These are phyloP conservation scores for Cossypha caffra DNA, from an alignment of 2,797 vertebrate genomes.

Conservation along the genomic window DNA sequence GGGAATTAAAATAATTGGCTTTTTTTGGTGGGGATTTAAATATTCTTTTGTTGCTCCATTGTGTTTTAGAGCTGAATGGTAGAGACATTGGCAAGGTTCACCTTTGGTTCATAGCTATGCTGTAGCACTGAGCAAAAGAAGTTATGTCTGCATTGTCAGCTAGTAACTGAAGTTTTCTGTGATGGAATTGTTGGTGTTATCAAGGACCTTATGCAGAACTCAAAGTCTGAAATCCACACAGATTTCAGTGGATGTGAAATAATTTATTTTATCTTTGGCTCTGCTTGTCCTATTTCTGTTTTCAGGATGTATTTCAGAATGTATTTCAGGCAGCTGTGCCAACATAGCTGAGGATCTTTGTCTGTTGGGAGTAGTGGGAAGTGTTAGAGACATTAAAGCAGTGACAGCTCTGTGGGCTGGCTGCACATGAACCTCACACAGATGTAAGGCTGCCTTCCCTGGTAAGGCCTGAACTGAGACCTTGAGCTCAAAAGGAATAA, in stretches of 20 bases:
- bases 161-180: background rate
- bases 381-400: background rate
- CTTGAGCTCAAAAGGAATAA: background rate
- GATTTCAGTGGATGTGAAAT: background rate
- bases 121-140: background rate
- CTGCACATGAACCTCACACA: background rate
- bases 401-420: background rate
- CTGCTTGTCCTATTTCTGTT: background rate
- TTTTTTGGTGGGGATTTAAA: background rate
- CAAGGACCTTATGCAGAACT: background rate
- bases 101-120: background rate
- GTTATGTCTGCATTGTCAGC: background rate
- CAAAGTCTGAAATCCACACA: background rate
- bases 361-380: background rate
- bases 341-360: background rate
- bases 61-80: background rate
- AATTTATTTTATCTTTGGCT: background rate
- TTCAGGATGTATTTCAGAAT: background rate
- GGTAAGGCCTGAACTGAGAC: background rate
- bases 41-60: background rate
- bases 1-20: background rate
- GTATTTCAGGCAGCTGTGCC: background rate
- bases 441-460: background rate
- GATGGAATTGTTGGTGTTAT: background rate
- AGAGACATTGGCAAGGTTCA: background rate